phyloP scores from a whole-genome alignment of 37 sponge, comb jelly and placozoan genomes.

The Trichoplax adhaerens region DNA sequence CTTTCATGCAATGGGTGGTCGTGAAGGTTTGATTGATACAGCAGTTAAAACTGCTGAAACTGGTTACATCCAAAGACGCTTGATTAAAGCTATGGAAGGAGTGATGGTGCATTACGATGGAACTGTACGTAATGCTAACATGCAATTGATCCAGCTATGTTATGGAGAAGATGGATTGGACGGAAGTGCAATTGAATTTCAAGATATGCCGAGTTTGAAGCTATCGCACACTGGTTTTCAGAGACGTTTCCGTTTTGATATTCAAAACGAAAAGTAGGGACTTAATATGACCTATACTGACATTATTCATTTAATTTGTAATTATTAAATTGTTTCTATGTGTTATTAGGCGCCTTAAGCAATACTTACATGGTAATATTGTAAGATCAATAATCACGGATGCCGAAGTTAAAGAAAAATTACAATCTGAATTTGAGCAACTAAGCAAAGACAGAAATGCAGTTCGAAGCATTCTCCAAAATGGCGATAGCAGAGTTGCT shows the following conservation, averaged over 20 bases:
- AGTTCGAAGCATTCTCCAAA: conserved; percentile 71
- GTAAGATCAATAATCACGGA: conserved; percentile 52
- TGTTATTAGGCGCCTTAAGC: conserved; percentile 14
- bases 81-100: conserved; percentile 99
- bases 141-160: conserved; percentile 81
- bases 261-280: conserved; percentile 54
- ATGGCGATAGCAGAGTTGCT: conserved; percentile 62
- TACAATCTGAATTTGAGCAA: conserved; percentile 69
- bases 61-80: conserved; percentile 96
- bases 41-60: conserved; percentile 99
- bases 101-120: conserved; percentile 94
- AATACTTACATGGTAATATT: conserved; percentile 55
- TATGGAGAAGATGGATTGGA: conserved; percentile 99
- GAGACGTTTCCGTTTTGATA: conserved; percentile 67
- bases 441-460: conserved; percentile 65
- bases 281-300: too few species aligned
- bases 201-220: conserved; percentile 69
- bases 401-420: conserved; percentile 37
- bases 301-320: too few species aligned
- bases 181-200: conserved; percentile 90
- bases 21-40: conserved; percentile 97
- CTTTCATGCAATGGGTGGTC: conserved; percentile 99
- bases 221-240: conserved; percentile 65
- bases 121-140: conserved; percentile 71
- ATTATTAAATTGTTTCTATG: too few species aligned